A percentile compares a stretch with the other conserved stretches of the same genome.
phyloP scores from a whole-genome alignment of 2,113 vertebrate genomes.

The Nannobrachium achirus region DNA sequence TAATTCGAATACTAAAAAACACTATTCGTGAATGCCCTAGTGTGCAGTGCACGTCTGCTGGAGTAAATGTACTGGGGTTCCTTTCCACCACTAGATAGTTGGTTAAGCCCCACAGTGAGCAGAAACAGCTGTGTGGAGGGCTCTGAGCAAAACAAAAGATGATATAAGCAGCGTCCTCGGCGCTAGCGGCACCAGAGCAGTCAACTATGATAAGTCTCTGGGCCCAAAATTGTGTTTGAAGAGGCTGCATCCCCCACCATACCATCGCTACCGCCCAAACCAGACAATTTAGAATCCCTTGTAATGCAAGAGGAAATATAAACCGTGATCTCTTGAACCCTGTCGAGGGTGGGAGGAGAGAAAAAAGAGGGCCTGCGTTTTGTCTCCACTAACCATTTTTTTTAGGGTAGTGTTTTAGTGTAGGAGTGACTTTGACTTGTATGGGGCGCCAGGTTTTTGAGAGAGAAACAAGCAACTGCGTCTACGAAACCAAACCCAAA shows the following conservation, averaged over 20 bases:
- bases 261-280: constrained; percentile 38
- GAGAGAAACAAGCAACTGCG: no score
- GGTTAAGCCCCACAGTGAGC: no score
- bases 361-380: constrained; percentile 61
- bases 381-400: constrained; percentile 53
- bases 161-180: constrained; percentile 69
- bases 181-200: constrained; percentile 48
- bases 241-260: background rate
- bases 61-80: no score
- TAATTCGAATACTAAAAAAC: no score
- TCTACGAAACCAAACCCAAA: no score
- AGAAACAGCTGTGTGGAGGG: no score
- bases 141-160: constrained; percentile 67
- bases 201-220: constrained; percentile 53
- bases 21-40: no score
- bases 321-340: constrained; percentile 70
- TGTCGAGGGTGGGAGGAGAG: constrained; percentile 41
- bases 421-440: constrained; percentile 49
- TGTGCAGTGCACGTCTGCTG: no score
- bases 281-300: constrained; percentile 63
- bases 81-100: no score
- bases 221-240: constrained; percentile 55
- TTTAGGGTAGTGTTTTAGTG: constrained; percentile 46
- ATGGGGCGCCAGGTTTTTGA: background rate
- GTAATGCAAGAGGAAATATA: constrained; percentile 74